phyloP scores from a whole-genome alignment of 1,140 invertebrate species.

The Orchestia grillus region DNA sequence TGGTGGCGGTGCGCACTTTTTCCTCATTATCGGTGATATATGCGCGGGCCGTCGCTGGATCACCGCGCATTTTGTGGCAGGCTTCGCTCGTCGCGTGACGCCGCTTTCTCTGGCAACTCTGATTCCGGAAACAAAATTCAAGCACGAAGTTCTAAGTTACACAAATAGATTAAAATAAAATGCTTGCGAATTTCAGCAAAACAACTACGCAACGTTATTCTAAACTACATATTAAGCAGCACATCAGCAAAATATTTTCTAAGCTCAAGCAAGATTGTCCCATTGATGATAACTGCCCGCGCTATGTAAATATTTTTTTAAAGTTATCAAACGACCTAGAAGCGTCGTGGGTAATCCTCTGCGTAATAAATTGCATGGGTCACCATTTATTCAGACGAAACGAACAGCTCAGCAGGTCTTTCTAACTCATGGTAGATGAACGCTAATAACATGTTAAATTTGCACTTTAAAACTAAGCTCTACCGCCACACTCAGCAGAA shows the following conservation, averaged over 20 bases:
- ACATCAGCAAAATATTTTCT: not conserved
- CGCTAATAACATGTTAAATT: not conserved
- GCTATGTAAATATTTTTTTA: not conserved
- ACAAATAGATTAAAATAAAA: not conserved
- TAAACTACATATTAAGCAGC: not conserved
- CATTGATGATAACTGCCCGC: not conserved
- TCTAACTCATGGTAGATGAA: not conserved
- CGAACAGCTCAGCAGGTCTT: no score
- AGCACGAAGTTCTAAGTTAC: not conserved
- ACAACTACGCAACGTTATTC: not conserved
- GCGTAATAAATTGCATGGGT: not conserved
- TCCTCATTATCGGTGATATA: constrained; percentile 21
- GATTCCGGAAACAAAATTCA: not conserved
- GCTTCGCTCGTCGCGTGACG: not conserved
- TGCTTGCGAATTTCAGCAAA: not conserved
- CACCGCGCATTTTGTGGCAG: not conserved
- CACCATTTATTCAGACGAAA: no score
- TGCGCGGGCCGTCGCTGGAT: not conserved
- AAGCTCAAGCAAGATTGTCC: not conserved
- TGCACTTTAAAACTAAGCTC: not conserved
- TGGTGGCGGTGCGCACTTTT: not conserved
- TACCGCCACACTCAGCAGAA: not conserved
- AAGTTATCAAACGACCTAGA: not conserved
- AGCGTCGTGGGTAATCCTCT: not conserved
- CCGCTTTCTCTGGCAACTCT: not conserved